Conservation (phyloP, 2,888 invertebrate genomes). For the Pollenia amentaria region DNA sequence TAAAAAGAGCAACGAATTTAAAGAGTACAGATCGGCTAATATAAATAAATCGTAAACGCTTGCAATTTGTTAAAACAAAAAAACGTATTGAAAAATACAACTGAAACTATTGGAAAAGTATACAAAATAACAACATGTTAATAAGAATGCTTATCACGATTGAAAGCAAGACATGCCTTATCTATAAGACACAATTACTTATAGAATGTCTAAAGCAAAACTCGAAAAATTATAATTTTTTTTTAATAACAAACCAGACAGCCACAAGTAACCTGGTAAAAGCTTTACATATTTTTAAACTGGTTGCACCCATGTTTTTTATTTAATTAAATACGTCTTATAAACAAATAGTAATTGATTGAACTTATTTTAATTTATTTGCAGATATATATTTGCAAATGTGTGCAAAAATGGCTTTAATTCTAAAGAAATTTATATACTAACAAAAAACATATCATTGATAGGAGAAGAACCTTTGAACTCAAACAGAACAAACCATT, state of each 20-base stretch:
- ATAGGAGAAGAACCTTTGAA: constrained; percentile 5
- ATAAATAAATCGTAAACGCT: constrained; percentile 30
- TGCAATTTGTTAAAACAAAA: constrained; percentile 32
- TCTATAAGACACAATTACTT: constrained; percentile 70
- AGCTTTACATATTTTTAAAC: too few species aligned
- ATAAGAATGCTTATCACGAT: constrained; percentile 73
- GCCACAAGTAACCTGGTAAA: constrained; percentile 16
- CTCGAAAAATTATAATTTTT: constrained; percentile 21
- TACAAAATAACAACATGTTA: constrained; percentile 26
- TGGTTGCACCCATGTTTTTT: constrained; percentile 58
- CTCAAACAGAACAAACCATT: background rate
- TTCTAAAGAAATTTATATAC: constrained; percentile 16
- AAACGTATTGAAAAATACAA: constrained; percentile 7
- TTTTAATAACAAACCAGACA: constrained; percentile 8
- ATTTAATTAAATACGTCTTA: constrained; percentile 6
- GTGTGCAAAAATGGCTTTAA: constrained; percentile 51
- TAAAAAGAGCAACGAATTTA: constrained; percentile 9
- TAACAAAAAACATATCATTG: constrained; percentile 59
- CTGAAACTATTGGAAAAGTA: constrained; percentile 53
- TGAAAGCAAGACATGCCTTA: constrained; percentile 71
- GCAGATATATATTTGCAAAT: constrained; percentile 17
- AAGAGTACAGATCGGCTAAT: background rate
- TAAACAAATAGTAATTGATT: background rate
- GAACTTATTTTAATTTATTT: constrained; percentile 23
- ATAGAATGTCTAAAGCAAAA: constrained; percentile 58